Percentiles rank a stretch among this genome's conserved stretches.
Evolutionary conservation across 2,113 vertebrate genomes (phyloP).

Genomic region (Nothobranchius kuhntae): DNA sequence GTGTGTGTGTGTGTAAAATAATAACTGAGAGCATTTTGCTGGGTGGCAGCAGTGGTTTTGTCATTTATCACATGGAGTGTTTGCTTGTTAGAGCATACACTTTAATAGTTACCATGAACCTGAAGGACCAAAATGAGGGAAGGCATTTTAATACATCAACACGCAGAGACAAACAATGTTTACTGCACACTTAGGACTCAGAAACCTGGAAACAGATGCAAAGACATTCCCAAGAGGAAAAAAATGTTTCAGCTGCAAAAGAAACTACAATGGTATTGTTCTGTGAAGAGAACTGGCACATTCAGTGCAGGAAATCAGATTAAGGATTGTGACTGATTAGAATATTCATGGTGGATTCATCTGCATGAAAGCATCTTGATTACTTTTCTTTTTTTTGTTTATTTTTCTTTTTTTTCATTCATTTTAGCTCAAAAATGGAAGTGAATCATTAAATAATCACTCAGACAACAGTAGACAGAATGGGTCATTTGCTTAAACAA

Average conservation of each 20-base stretch:
- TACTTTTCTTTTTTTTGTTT: background rate
- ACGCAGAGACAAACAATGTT: background rate
- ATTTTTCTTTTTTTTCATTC: background rate
- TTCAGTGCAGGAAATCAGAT: background rate
- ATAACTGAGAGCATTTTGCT: constrained; percentile 29
- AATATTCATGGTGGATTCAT: background rate
- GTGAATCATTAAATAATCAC: background rate
- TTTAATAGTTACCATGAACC: constrained; percentile 67
- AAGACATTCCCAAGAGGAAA: background rate
- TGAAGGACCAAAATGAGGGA: constrained; percentile 31
- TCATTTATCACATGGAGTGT: constrained; percentile 73
- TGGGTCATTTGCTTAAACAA: background rate
- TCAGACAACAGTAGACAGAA: constrained; percentile 1
- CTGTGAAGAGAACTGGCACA: background rate
- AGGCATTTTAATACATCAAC: constrained; percentile 60
- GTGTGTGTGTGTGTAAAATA: constrained; percentile 15
- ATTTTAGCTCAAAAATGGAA: background rate
- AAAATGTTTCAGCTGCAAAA: background rate
- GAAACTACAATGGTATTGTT: background rate
- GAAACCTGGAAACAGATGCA: background rate
- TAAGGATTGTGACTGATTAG: constrained; percentile 1
- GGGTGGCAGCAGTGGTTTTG: constrained; percentile 61
- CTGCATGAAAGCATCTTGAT: background rate
- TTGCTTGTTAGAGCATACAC: constrained; percentile 58
- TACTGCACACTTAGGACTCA: constrained; percentile 1